Base-by-base conservation (phyloP, 2,797 vertebrate species). In the Lepus oiostolus region DNA sequence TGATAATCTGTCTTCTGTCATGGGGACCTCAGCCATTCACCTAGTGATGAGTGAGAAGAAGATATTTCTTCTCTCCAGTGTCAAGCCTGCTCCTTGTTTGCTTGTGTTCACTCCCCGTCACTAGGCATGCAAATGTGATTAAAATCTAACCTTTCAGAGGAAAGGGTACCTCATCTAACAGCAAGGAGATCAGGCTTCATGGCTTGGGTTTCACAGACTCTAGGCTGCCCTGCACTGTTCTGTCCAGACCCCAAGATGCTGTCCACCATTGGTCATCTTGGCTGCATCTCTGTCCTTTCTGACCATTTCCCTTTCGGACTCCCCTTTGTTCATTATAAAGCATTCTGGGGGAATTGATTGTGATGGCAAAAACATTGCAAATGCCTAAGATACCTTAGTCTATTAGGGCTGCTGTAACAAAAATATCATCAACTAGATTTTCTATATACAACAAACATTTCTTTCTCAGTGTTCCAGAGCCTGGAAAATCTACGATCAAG, bases 121-220 rank as follows among this genome's bases (percentile, higher is more conserved):
- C 11, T 77, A 1, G 67, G 58, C n/a, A 32, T 76, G 8, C 7
- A 88, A 80, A 76, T 3, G 11, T 42, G 60, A 79, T 32, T 21
- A 83, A 81, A 89, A 84, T 24, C 19, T 47, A 67, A 74, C 12
- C 26, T 88, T 90, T 90, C 52, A 71, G 60, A 93, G n/a, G 42
- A 71, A 1, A 1, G 2, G 16, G 6, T 24, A 62, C 13, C 38
- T 86, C 6, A 38, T 32, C 38, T 80, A 63, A 82, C 65, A 47
- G n/a, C 65, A 85, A 38, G 35, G 63, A 76, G 74, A 42, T 38
- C 26, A 52, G 60, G 8, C 1, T 22, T 19, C 35, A 28, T 19
- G 32, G 62, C n/a, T 60, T n/a, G 30, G 19, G 42, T 42, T 81
- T n/a, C 32, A 58, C 21, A 42, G 83, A 68, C 28, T 35, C 79